Evolutionary conservation across 1,140 invertebrate species (phyloP), one percentile per base, ranked within the genome.

Genomic region (Saccostrea glomerata): DNA sequence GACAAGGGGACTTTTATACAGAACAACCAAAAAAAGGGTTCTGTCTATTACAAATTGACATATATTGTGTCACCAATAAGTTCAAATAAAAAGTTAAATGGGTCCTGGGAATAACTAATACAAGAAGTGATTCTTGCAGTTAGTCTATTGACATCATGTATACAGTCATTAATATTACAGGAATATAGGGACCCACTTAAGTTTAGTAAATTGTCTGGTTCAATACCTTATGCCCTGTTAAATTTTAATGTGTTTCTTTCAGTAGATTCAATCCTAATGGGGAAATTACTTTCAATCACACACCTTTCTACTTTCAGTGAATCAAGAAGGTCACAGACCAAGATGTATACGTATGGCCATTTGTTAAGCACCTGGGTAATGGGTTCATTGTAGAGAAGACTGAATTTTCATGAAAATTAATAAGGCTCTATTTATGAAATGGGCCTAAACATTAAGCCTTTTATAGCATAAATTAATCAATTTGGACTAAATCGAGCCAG

Each of bases 171-270:
- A 47, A 7, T 47, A 47, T 47, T 47, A 47, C 47, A 47, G 47
- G 5, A 6, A 47, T 47, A 47, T 47, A 47, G 47, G 47, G 6
- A 47, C 47, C 47, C 47, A 47, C 6, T 47, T 6, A n/a, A 47
- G 47, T 47, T 47, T 6, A 47, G 47, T 2, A 9, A 47, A 47
- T 47, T 47, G 1, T 7, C 47, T 3, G 15, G 25, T 30, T 30
- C 70, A 77, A 77, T 77, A 36, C 70, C 70, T 30, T 30, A 47
- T 47, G 70, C 25, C 70, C 70, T 25, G 25, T 77, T 77, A 77
- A 77, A 77, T 77, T 77, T 77, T 77, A 77, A 77, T 77, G 70
- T 77, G 70, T 77, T 77, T 36, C 25, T 36, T 77, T 77, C 70
- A 77, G 0, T 36, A 30, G 70, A 77, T 77, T 23, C 70, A 4